Evolutionary conservation across 2,797 vertebrate species (phyloP).

Genomic region (Macrochelys suwanniensis): DNA sequence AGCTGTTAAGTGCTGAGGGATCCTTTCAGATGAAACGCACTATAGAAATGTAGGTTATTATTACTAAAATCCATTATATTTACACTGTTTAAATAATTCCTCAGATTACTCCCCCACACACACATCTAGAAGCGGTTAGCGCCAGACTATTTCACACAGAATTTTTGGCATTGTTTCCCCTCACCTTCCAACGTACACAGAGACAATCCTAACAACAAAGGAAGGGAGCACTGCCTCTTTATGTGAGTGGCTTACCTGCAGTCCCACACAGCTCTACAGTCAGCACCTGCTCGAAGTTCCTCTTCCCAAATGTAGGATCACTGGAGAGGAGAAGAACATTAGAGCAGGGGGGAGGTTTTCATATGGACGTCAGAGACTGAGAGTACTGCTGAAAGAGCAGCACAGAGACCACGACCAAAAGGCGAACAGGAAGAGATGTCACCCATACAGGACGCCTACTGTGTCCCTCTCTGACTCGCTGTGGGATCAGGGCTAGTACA

Average conservation of each 20-base stretch:
- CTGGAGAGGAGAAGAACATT: slow-evolving; percentile 76
- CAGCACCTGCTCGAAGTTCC: slow-evolving; percentile 92
- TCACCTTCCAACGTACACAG: not conserved
- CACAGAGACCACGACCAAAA: not conserved
- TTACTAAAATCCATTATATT: not conserved
- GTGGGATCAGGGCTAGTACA: not conserved
- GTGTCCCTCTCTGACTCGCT: not conserved
- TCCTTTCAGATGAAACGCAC: not conserved
- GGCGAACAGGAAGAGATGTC: not conserved
- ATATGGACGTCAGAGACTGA: not conserved
- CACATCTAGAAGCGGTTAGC: not conserved
- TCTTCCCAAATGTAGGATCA: slow-evolving; percentile 88
- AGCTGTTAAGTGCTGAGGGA: not conserved
- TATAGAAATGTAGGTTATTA: not conserved
- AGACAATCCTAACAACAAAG: not conserved
- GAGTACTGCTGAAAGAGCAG: not conserved
- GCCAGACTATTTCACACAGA: not conserved
- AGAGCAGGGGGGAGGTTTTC: not conserved
- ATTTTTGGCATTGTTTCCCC: not conserved
- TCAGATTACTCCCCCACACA: not conserved
- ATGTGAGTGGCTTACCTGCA: slow-evolving; percentile 87
- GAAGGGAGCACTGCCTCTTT: not conserved
- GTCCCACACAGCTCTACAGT: slow-evolving; percentile 96
- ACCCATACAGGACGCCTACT: not conserved
- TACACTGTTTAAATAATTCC: not conserved